These are phyloP conservation scores for Endotricha flammealis DNA, from an alignment of 2,888 invertebrate species.

Conservation along the genomic window DNA sequence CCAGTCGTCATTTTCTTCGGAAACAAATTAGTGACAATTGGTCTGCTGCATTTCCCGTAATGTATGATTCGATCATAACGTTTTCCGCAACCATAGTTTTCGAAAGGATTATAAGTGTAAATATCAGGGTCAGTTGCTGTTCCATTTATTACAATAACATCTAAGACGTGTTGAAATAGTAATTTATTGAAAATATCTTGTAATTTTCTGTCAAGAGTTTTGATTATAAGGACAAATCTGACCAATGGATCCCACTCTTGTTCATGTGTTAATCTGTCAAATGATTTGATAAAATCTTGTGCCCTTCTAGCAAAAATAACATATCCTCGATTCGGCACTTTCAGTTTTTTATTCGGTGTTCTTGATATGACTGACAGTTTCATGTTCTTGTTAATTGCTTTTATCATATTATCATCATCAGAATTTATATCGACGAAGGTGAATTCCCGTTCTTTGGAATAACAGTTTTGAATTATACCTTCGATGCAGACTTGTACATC, in stretches of 20 bases:
- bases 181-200: slow-evolving; percentile 27
- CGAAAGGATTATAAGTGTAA: slow-evolving; percentile 36
- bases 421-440: slow-evolving; percentile 19
- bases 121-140: slow-evolving; percentile 19
- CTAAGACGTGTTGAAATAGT: slow-evolving; percentile 21
- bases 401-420: slow-evolving; percentile 11
- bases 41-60: slow-evolving; percentile 27
- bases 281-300: slow-evolving; percentile 15
- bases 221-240: slow-evolving; percentile 24
- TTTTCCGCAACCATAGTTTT: slow-evolving; percentile 34
- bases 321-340: slow-evolving; percentile 17
- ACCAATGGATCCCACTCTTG: slow-evolving; percentile 26
- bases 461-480: slow-evolving; percentile 10
- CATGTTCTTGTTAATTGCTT: slow-evolving; percentile 9
- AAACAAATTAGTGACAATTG: slow-evolving; percentile 15
- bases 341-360: slow-evolving; percentile 1
- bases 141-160: slow-evolving; percentile 25
- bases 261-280: slow-evolving; percentile 20
- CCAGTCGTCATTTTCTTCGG: slow-evolving; percentile 24
- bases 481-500: slow-evolving; percentile 5
- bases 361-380: slow-evolving; percentile 10
- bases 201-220: slow-evolving; percentile 15
- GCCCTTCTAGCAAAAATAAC: slow-evolving; percentile 18
- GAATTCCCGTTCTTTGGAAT: slow-evolving; percentile 4
- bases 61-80: slow-evolving; percentile 27